A percentile compares a stretch with the other conserved stretches of the same genome.
These are phyloP conservation scores for Chinchilla lanigera DNA, from an alignment of 2,113 vertebrate species.

Conservation along the genomic window DNA sequence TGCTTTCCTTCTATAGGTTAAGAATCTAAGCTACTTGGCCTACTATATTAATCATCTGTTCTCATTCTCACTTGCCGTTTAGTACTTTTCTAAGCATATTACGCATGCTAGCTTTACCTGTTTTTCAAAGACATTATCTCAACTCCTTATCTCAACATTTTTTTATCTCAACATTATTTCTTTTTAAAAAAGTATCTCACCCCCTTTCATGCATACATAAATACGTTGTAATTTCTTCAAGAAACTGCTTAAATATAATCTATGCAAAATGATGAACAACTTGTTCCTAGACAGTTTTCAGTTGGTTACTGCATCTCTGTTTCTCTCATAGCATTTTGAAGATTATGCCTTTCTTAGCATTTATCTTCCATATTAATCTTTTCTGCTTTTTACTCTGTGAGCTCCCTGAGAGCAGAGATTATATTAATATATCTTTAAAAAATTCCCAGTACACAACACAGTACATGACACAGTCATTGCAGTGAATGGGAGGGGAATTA, in stretches of 20 bases:
- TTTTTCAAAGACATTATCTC: not conserved
- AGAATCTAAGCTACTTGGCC: not conserved
- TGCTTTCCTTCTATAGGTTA: not conserved
- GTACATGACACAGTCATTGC: not conserved
- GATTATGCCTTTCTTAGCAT: not conserved
- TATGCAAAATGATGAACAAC: not conserved
- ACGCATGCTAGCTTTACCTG: not conserved
- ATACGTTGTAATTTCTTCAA: not conserved
- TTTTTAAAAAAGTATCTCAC: not conserved
- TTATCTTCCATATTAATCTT: not conserved
- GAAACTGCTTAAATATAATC: not conserved
- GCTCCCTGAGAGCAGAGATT: not conserved
- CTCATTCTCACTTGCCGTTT: not conserved
- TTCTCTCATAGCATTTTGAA: not conserved
- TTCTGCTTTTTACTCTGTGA: constrained; percentile 1
- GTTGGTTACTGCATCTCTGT: not conserved
- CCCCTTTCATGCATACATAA: not conserved
- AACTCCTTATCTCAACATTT: not conserved
- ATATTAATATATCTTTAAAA: not conserved
- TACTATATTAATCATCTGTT: not conserved
- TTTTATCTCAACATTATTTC: not conserved
- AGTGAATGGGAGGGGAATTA: not conserved
- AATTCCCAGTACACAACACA: not conserved
- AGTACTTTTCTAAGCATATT: not conserved
- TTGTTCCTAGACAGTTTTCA: not conserved